Conservation (phyloP, 2,113 vertebrate genomes). For the Oreotragus oreotragus region DNA sequence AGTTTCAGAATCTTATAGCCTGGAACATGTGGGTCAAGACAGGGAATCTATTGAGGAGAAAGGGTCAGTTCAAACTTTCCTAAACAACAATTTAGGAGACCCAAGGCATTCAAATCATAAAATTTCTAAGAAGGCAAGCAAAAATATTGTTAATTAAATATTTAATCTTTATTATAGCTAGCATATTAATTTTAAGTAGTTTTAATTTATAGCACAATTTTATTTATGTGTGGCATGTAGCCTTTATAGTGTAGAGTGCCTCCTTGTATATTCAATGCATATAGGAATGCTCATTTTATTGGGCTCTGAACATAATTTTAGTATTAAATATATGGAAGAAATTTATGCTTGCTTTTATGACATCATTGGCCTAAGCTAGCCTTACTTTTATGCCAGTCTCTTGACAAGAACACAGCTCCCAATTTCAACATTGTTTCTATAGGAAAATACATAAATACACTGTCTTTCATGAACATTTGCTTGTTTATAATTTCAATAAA, state of each 20-base stretch:
- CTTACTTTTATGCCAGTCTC: slow-evolving; percentile 55
- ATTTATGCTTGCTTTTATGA: slow-evolving; percentile 60
- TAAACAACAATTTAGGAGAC: slow-evolving; percentile 31
- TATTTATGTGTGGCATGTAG: slow-evolving; percentile 43
- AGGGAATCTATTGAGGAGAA: background rate
- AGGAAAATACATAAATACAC: slow-evolving; percentile 17
- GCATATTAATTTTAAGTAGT: slow-evolving; percentile 64
- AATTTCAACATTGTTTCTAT: slow-evolving; percentile 39
- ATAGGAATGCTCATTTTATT: slow-evolving; percentile 67
- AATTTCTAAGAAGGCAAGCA: slow-evolving; percentile 39
- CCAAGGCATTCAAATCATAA: background rate
- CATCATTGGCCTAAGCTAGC: slow-evolving; percentile 33
- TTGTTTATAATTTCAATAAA: slow-evolving; percentile 21
- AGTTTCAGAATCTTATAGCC: background rate
- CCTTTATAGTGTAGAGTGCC: slow-evolving; percentile 44
- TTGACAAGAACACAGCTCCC: slow-evolving; percentile 30
- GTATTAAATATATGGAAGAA: slow-evolving; percentile 57
- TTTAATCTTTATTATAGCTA: slow-evolving; percentile 63
- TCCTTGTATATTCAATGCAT: slow-evolving; percentile 43
- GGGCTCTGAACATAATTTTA: slow-evolving; percentile 50
- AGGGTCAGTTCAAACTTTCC: slow-evolving; percentile 14
- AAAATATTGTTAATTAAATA: slow-evolving; percentile 68
- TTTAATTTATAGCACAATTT: slow-evolving; percentile 53
- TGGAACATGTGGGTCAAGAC: background rate
- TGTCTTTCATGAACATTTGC: slow-evolving; percentile 28